Evolutionary conservation across 2,888 invertebrate genomes (phyloP).

Genomic region (Drosophila neutralis): DNA sequence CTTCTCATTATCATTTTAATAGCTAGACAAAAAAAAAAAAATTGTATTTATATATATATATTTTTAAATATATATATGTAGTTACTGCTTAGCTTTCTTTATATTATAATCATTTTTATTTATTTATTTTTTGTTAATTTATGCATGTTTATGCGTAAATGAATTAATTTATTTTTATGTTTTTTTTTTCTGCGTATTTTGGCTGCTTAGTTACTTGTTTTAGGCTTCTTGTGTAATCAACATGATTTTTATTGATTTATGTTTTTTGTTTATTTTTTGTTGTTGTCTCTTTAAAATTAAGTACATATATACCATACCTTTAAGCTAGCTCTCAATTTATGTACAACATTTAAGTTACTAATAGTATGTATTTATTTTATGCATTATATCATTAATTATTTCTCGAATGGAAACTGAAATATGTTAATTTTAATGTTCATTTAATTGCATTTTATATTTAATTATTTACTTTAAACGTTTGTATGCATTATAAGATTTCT

Average conservation of each 20-base stretch:
- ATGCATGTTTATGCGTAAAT: slow-evolving; percentile 10
- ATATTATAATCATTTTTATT: slow-evolving; percentile 6
- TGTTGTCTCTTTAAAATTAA: slow-evolving; percentile 51
- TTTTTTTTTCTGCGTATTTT: slow-evolving; percentile 47
- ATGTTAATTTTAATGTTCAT: not conserved
- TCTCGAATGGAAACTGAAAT: slow-evolving; percentile 14
- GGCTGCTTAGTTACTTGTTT: slow-evolving; percentile 57
- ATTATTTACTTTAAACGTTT: slow-evolving; percentile 10
- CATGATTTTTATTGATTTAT: slow-evolving; percentile 14
- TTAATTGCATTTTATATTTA: slow-evolving; percentile 20
- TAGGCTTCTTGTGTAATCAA: slow-evolving; percentile 59
- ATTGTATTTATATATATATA: slow-evolving; percentile 22
- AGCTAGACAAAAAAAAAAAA: slow-evolving; percentile 58
- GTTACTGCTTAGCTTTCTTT: slow-evolving; percentile 4
- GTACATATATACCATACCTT: slow-evolving; percentile 42
- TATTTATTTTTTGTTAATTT: not conserved
- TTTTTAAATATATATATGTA: slow-evolving; percentile 8
- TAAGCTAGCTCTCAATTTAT: slow-evolving; percentile 70
- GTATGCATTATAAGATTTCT: slow-evolving; percentile 9
- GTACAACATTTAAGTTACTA: slow-evolving; percentile 77
- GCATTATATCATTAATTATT: slow-evolving; percentile 12
- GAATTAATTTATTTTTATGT: slow-evolving; percentile 7
- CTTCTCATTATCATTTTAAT: slow-evolving; percentile 35
- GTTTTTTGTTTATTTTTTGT: not conserved
- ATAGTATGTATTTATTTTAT: slow-evolving; percentile 51